Evolutionary conservation across 2,797 vertebrate genomes (phyloP), one percentile per base, ranked within the genome.

Genomic region (Allochrocebus solatus): DNA sequence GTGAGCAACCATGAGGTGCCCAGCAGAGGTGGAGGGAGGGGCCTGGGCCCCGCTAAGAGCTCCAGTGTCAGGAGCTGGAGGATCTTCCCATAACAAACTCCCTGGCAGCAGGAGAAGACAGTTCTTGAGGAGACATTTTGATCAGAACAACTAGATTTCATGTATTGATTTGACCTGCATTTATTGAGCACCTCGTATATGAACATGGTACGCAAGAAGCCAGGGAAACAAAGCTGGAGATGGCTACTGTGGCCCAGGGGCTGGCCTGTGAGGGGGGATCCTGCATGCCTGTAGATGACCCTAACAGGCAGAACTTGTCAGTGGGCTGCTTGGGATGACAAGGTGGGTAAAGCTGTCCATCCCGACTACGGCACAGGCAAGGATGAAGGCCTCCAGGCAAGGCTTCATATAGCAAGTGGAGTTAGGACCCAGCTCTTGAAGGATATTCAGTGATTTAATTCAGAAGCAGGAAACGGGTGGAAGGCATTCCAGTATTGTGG

Each of bases 311-410:
- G 74, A 8, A 46, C 33, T 21, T 19, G 1, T 9, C 19, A 53
- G 22, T 10, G 28, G 43, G 46, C 8, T 1, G 8, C 17, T 43
- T 0, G 17, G 8, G n/a, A 87, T 8, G 8, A 22, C 24, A 19
- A 0, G 1, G 8, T 8, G 13, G 48, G 17, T 8, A 48, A 33
- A 46, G 33, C 22, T 17, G 7, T 30, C 39, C 43, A 30, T 4
- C 46, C 16, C 1, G 16, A 41, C 22, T 39, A 4, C 0, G 12
- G 22, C 12, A 61, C 14, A 16, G 39, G 21, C 2, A 67, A 19
- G 19, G 24, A 75, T 67, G 39, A 0, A 1, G 46, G 61, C 7
- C 48, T 24, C 5, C 2, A 22, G 57, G 16, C 12, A 43, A 61
- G 36, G 39, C 19, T 95, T 48, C 43, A 14, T 59, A 33, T 13